These are phyloP conservation scores for Periophthalmus modestus DNA, from an alignment of 2,113 vertebrate species.

Conservation along the genomic window DNA sequence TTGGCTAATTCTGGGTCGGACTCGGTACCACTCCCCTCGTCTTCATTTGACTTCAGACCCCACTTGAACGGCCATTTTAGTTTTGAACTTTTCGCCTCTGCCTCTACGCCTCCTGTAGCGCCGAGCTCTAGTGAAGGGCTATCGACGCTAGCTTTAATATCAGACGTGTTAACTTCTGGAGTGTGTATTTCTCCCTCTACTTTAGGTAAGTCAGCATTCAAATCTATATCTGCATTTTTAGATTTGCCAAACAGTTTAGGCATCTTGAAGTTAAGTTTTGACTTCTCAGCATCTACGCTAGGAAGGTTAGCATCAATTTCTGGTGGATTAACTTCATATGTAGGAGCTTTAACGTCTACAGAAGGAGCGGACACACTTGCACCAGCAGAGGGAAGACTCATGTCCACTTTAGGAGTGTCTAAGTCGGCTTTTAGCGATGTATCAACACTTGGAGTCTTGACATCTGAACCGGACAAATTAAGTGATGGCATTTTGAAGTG, in stretches of 20 bases:
- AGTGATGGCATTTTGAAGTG: constrained; percentile 46
- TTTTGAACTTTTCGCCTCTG: constrained; percentile 44
- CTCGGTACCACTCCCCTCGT: constrained; percentile 14
- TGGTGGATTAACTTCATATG: constrained; percentile 36
- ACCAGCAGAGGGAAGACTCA: constrained; percentile 8
- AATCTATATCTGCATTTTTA: constrained; percentile 17
- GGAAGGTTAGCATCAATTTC: constrained; percentile 46
- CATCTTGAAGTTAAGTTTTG: constrained; percentile 47
- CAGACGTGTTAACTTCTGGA: constrained; percentile 31
- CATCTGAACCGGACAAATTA: constrained; percentile 46
- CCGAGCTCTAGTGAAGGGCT: constrained; percentile 19
- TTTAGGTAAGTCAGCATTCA: constrained; percentile 32
- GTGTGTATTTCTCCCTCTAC: constrained; percentile 28
- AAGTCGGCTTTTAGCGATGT: constrained; percentile 28
- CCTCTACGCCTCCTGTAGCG: constrained; percentile 30
- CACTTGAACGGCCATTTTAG: constrained; percentile 63
- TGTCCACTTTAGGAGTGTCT: constrained; percentile 44
- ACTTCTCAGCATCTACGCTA: constrained; percentile 51
- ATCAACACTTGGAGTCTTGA: constrained; percentile 55
- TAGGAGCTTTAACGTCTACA: constrained; percentile 22
- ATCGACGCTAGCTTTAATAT: constrained; percentile 25
- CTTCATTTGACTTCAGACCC: constrained; percentile 33
- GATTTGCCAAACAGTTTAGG: constrained; percentile 56
- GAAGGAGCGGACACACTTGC: background rate
- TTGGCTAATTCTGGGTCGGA: constrained; percentile 27